These are phyloP conservation scores for Hecatera dysodea DNA, from an alignment of 2,888 invertebrate species.

Conservation along the genomic window DNA sequence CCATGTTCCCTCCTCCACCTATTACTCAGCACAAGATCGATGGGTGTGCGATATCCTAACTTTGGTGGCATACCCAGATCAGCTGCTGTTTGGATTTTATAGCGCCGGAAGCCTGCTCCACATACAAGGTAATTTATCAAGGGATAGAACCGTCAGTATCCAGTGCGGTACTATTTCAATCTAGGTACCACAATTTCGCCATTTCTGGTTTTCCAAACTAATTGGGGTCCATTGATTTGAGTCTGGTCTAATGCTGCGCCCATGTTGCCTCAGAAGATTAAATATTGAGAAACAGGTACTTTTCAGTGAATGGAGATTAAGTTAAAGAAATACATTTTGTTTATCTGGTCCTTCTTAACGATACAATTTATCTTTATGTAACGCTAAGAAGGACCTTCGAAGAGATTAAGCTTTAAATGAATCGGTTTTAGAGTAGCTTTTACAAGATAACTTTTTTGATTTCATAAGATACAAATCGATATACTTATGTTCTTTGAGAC, in stretches of 20 bases:
- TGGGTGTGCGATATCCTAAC: slow-evolving; percentile 45
- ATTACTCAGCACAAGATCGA: slow-evolving; percentile 35
- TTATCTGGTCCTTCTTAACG: no score
- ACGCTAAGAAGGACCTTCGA: background rate
- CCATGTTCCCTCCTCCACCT: slow-evolving; percentile 6
- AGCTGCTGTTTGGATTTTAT: slow-evolving; percentile 27
- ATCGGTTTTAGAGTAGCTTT: background rate
- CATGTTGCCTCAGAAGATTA: background rate
- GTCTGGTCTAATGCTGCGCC: background rate
- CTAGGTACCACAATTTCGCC: slow-evolving; percentile 28
- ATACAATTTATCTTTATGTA: background rate
- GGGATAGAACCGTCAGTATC: slow-evolving; percentile 32
- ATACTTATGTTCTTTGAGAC: background rate
- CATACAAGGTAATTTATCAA: slow-evolving; percentile 38
- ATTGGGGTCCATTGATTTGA: background rate
- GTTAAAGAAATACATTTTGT: background rate
- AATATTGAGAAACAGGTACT: background rate
- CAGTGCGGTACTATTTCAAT: slow-evolving; percentile 12
- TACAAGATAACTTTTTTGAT: background rate
- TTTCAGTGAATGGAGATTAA: background rate
- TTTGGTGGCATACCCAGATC: slow-evolving; percentile 18
- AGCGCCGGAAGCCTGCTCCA: slow-evolving; percentile 44
- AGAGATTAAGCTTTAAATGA: background rate
- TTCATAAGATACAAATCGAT: background rate
- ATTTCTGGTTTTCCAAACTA: slow-evolving; percentile 2